These are phyloP conservation scores for Galerucella pusilla DNA, from an alignment of 2,888 invertebrate genomes.

Conservation along the genomic window DNA sequence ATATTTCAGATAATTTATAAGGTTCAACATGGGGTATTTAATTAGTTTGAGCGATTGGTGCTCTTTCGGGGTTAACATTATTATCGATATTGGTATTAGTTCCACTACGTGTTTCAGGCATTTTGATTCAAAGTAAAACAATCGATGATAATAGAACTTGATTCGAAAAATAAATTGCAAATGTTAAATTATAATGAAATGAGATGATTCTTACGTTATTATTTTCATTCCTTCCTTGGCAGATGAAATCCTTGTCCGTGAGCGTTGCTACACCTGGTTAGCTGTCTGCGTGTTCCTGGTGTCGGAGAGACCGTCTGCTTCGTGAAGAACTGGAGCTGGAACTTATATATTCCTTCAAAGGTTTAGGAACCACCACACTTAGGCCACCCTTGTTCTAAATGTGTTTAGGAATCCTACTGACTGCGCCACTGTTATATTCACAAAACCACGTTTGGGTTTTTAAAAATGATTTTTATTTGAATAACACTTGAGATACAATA, in stretches of 20 bases:
- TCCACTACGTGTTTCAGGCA: background rate
- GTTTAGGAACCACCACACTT: no score
- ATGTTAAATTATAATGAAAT: background rate
- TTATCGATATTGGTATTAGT: background rate
- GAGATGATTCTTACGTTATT: conserved; percentile 2
- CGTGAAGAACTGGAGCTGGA: no score
- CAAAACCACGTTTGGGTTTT: no score
- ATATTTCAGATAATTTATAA: no score
- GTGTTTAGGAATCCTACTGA: no score
- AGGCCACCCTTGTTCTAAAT: no score
- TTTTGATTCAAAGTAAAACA: background rate
- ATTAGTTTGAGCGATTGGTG: background rate
- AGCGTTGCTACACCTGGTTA: background rate
- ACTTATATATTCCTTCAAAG: no score
- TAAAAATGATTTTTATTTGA: no score
- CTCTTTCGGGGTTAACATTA: background rate
- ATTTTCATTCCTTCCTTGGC: background rate
- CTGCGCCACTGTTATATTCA: no score
- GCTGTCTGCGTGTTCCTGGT: background rate
- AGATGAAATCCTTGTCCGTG: background rate
- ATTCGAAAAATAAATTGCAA: no score
- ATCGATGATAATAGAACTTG: no score
- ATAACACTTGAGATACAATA: no score
- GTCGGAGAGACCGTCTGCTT: background rate
- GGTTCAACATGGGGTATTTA: background rate